Base-by-base conservation (phyloP, 2,113 vertebrate species). In the Lepidothrix coronata region DNA sequence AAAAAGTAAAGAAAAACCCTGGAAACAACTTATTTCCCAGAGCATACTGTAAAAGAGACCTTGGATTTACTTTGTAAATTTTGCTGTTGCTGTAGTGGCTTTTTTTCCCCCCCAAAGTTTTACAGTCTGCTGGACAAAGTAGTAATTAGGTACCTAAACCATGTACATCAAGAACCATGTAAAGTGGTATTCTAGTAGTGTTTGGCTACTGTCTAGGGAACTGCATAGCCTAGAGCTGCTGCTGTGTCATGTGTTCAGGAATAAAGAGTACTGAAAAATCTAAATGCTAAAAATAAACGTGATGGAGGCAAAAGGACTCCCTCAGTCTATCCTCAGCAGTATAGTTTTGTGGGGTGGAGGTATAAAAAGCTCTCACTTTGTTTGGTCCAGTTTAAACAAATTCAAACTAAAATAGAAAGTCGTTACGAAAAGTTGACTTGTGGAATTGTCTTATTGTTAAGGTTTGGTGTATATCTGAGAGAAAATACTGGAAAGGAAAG, bases 191-290 rank as follows among this genome's bases (percentile, higher is more conserved):
- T 88, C 72, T 9, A 41, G 21, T 39, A 57, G 27, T 30, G 28
- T 44, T 91, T 68, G 19, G 31, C 49, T 91, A 3, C 19, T 75
- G 2, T 74, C 8, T 72, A 12, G 35, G 57, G 33, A 82, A 13
- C 39, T 79, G 39, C 14, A 15, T 21, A 20, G 28, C 23, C 27
- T 66, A 33, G 28, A 74, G 46, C 48, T 73, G 41, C 68, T 89
- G 16, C 23, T 16, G 1, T 21, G 15, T 51, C 35, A 30, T 0
- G 1, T 33, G 7, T 3, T 43, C 9, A 78, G 48, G 25, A 59
- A 21, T 19, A n/a, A 75, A 63, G 28, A 68, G 19, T 12, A 31
- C 4, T 27, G 18, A 77, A 49, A 90, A 14, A 4, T 4, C 0
- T 1, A 58, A 66, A 66, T 41, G 7, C 14, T 46, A 14, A n/a